Evolutionary conservation across 2,888 invertebrate genomes (phyloP), one percentile per base, ranked within the genome.

Genomic region (Pseudococcus longispinus): DNA sequence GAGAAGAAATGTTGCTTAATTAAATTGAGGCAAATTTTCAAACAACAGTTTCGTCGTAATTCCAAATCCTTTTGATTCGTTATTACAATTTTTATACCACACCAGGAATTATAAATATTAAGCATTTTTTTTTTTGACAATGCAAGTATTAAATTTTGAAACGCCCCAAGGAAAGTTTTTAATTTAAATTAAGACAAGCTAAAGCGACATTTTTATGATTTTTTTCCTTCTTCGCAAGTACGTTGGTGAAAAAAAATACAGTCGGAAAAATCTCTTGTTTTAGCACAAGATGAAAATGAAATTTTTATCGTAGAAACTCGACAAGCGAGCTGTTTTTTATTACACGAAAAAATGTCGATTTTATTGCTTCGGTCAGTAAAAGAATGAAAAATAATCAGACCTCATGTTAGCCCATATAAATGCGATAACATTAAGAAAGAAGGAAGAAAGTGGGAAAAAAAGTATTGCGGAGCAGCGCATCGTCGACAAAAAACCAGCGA

Each of bases 131-230:
- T 77, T 60, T 23, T 23, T 80, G 77, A 80, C 77, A 80, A 80
- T 80, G 20, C 77, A n/a, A 37, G 77, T 80, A 29, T 80, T 80
- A 80, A 80, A 80, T 80, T 80, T 42, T 42, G 37, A 80, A 70
- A 80, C 77, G 77, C 77, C 42, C 15, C 20, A 20, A 80, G 77
- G 77, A 80, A 80, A 42, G 20, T 80, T 80, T 80, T 80, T 80
- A 80, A 80, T 80, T 80, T 80, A 80, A 80, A 80, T 80, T 80
- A 80, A 42, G 77, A 80, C 37, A 80, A 80, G 77, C 77, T 42
- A 42, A 80, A 80, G 42, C 77, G 77, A 42, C 77, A 42, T 80
- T 80, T 80, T 80, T 80, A 60, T 23, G 60, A 60, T 60, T 74
- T 37, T 74, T 74, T 74, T 74, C 42, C 20, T 80, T 42, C 42